Conservation (phyloP, 2,797 vertebrate genomes). For the Gambelia wislizenii region DNA sequence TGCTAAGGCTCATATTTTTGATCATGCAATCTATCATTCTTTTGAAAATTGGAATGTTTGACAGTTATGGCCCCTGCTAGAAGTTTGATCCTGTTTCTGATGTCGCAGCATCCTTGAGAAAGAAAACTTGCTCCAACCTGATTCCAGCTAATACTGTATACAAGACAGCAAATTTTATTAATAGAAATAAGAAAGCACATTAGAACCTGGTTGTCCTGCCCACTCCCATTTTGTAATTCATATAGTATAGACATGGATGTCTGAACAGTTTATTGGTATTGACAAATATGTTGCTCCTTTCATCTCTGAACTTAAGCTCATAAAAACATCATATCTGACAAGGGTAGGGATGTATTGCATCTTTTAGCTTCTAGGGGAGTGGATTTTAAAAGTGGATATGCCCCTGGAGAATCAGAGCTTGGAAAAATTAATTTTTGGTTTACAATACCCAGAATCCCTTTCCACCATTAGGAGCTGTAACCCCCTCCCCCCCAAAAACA, state of each 20-base stretch:
- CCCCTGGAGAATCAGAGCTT: neutral
- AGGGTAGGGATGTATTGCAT: conserved; percentile 31
- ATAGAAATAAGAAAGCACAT: neutral
- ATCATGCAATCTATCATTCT: neutral
- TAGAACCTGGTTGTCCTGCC: neutral
- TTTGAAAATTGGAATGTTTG: conserved; percentile 9
- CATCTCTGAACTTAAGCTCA: neutral
- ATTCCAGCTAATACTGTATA: conserved; percentile 1
- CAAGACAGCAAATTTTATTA: neutral
- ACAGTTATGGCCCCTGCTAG: conserved; percentile 1
- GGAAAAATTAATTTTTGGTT: too few species aligned
- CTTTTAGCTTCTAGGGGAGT: conserved; percentile 30
- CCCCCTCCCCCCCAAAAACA: too few species aligned
- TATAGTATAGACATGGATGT: neutral
- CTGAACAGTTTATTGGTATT: conserved; percentile 17
- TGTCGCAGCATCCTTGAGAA: neutral
- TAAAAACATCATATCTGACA: neutral
- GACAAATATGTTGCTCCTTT: conserved; percentile 1
- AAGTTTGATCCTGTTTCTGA: neutral
- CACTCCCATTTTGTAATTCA: neutral
- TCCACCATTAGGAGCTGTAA: too few species aligned
- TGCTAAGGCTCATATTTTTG: neutral
- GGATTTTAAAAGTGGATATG: neutral
- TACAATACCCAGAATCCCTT: too few species aligned
- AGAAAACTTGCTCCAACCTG: neutral